Evolutionary conservation across 2,797 vertebrate genomes (phyloP).

Genomic region (Brachyalestes nurse): DNA sequence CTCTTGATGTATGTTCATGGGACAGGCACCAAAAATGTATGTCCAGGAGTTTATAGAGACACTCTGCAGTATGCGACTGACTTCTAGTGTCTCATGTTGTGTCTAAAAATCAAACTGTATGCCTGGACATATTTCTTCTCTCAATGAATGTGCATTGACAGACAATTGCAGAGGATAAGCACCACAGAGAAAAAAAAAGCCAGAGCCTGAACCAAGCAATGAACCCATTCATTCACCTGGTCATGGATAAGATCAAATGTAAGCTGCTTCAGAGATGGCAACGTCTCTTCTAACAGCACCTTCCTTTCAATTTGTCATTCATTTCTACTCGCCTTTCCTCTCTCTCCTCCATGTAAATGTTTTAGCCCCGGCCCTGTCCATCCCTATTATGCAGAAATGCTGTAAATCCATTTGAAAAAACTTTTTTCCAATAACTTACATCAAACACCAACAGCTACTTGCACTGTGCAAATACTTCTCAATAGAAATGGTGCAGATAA

Average conservation of each 20-base stretch:
- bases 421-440: no score
- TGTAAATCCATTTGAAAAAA: not conserved
- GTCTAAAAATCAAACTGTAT: conserved; percentile 23
- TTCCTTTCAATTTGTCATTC: conserved; percentile 6
- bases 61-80: conserved; percentile 20
- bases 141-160: conserved; percentile 15
- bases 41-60: conserved; percentile 5
- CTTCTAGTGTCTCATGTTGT: conserved; percentile 18
- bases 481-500: no score
- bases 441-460: no score
- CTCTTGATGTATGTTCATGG: conserved; percentile 15
- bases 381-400: not conserved
- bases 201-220: conserved; percentile 14
- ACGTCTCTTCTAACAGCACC: conserved; percentile 7
- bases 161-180: conserved; percentile 7
- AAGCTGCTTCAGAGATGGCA: conserved; percentile 5
- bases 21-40: conserved; percentile 14
- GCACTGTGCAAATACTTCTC: no score
- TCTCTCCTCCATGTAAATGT: not conserved
- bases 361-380: not conserved
- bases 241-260: conserved; percentile 15
- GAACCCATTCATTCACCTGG: conserved; percentile 15
- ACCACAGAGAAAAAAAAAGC: not conserved
- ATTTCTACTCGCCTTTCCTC: not conserved
- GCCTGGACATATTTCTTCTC: conserved; percentile 18